Evolutionary conservation across 2,797 vertebrate genomes (phyloP).

Genomic region (Nannoperca australis): DNA sequence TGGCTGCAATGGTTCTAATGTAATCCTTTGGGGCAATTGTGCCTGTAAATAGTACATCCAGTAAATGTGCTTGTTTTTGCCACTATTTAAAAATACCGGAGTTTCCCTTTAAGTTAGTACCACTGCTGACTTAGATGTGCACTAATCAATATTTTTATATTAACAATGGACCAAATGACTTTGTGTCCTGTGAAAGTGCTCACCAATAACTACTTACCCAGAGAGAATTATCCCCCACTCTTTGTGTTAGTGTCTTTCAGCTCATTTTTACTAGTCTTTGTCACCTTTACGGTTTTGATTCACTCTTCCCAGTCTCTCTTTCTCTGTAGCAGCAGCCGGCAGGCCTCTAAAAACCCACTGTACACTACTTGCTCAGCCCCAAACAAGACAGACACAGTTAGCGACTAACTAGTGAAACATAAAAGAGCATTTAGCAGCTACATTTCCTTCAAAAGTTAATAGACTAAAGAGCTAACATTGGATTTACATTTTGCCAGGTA

Average conservation of each 20-base stretch:
- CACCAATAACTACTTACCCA: not conserved
- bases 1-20: too few species aligned
- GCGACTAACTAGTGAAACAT: not conserved
- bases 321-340: not conserved
- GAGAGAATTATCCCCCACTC: not conserved
- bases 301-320: not conserved
- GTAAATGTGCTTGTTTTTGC: too few species aligned
- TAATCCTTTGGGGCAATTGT: too few species aligned
- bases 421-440: not conserved
- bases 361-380: too few species aligned
- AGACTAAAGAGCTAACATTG: not conserved
- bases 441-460: not conserved
- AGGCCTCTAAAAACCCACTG: too few species aligned
- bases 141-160: conserved; percentile 2
- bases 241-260: not conserved
- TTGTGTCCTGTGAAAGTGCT: not conserved
- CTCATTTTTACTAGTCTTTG: not conserved
- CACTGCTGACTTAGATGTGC: not conserved
- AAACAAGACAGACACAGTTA: not conserved
- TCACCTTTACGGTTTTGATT: not conserved
- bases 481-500: not conserved
- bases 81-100: too few species aligned
- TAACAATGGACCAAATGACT: conserved; percentile 1
- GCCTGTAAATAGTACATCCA: too few species aligned
- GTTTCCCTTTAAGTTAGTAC: not conserved